phyloP scores from a whole-genome alignment of 2,113 vertebrate genomes.

The Onychostruthus taczanowskii region DNA sequence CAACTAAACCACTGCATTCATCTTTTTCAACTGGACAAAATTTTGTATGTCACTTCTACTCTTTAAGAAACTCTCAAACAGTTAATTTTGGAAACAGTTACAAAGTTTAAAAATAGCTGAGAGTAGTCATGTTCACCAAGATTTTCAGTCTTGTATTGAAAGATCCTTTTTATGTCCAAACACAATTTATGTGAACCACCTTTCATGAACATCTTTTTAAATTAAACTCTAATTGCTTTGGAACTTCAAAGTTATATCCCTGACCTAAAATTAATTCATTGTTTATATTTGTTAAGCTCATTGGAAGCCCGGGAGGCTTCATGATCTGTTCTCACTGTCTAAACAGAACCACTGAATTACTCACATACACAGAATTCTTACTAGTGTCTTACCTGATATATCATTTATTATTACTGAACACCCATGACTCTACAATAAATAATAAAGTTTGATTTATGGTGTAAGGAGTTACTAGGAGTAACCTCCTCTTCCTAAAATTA shows the following conservation, averaged over 20 bases:
- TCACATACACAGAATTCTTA: background rate
- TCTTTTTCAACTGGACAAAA: background rate
- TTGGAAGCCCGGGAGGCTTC: background rate
- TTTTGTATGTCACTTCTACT: background rate
- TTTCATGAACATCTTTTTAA: background rate
- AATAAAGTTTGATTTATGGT: background rate
- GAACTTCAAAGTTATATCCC: background rate
- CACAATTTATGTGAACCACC: background rate
- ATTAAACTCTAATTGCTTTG: conserved; percentile 6
- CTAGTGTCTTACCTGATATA: background rate
- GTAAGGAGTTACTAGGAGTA: background rate
- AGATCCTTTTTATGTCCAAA: background rate
- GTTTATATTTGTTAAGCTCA: background rate
- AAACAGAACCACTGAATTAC: background rate
- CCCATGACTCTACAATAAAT: background rate
- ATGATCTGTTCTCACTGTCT: background rate
- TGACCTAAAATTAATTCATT: conserved; percentile 31
- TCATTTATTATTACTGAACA: background rate
- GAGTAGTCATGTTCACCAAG: rapidly evolving
- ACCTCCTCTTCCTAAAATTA: background rate
- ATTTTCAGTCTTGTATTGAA: background rate
- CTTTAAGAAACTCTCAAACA: background rate
- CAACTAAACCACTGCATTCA: background rate
- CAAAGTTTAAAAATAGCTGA: background rate
- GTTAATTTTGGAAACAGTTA: background rate